Percentiles rank a stretch among this genome's conserved stretches.
phyloP scores from a whole-genome alignment of 2,113 vertebrate genomes.

The Varanus komodoensis region DNA sequence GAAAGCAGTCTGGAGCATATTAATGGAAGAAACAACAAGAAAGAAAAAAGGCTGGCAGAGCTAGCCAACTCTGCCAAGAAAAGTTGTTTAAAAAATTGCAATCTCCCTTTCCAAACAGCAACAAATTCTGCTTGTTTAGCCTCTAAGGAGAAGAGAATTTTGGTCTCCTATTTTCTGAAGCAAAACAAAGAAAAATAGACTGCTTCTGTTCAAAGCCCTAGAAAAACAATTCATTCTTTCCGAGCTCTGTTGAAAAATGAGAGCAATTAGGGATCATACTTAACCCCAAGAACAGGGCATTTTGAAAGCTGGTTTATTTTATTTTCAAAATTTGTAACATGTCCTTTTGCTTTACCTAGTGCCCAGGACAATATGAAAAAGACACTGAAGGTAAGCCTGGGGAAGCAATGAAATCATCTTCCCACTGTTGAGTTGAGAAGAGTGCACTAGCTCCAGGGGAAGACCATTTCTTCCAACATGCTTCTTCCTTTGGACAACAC shows the following conservation, averaged over 20 bases:
- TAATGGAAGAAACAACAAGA: background rate
- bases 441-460: background rate
- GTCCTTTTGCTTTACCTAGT: background rate
- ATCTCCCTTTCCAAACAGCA: background rate
- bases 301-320: background rate
- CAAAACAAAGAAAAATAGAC: background rate
- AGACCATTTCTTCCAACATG: background rate
- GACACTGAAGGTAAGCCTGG: background rate
- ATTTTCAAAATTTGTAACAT: background rate
- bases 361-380: background rate
- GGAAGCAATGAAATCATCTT: background rate
- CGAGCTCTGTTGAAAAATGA: background rate
- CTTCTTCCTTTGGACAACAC: background rate
- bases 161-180: slow-evolving; percentile 41
- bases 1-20: background rate
- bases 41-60: background rate
- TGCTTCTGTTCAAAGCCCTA: background rate
- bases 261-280: background rate
- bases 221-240: background rate
- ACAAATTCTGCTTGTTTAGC: slow-evolving; percentile 14
- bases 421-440: background rate
- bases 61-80: background rate
- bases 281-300: slow-evolving; percentile 6
- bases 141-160: background rate
- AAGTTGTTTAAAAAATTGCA: background rate